These are phyloP conservation scores for Amaurobius ferox DNA, from an alignment of 2,888 invertebrate species.

Conservation along the genomic window DNA sequence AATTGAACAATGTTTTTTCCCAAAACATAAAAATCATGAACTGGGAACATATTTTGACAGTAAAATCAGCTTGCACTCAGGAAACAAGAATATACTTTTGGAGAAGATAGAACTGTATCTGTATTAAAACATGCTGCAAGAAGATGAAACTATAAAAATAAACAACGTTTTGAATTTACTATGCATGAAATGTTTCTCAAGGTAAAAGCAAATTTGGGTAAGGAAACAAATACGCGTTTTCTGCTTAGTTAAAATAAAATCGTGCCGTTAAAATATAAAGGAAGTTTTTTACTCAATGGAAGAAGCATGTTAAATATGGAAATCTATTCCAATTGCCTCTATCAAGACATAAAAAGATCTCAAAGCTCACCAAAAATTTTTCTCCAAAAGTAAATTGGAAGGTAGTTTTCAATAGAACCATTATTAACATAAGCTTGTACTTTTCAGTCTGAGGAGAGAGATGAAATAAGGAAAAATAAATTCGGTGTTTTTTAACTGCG, in stretches of 20 bases:
- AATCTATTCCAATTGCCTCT: background rate
- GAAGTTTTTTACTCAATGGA: background rate
- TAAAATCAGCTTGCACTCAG: too few species aligned
- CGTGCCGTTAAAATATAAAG: background rate
- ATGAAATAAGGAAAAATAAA: conserved; percentile 1
- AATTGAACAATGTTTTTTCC: too few species aligned
- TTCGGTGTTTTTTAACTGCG: background rate
- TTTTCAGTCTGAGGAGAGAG: background rate
- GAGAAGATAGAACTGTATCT: too few species aligned
- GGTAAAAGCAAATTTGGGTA: background rate
- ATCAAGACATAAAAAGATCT: background rate
- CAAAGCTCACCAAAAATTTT: background rate
- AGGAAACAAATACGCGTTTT: background rate
- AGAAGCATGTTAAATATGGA: conserved; percentile 5
- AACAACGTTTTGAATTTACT: too few species aligned
- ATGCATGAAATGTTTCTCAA: background rate
- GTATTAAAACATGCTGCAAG: too few species aligned
- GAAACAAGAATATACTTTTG: too few species aligned
- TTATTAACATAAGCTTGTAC: background rate
- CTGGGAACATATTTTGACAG: too few species aligned
- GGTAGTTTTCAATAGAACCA: background rate
- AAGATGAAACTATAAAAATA: too few species aligned
- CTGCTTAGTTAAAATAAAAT: background rate
- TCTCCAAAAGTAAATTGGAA: conserved; percentile 3
- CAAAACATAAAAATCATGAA: too few species aligned